Percentiles rank a stretch among this genome's conserved stretches.
Evolutionary conservation across 2,113 vertebrate genomes (phyloP).

Genomic region (Budorcas taxicolor): DNA sequence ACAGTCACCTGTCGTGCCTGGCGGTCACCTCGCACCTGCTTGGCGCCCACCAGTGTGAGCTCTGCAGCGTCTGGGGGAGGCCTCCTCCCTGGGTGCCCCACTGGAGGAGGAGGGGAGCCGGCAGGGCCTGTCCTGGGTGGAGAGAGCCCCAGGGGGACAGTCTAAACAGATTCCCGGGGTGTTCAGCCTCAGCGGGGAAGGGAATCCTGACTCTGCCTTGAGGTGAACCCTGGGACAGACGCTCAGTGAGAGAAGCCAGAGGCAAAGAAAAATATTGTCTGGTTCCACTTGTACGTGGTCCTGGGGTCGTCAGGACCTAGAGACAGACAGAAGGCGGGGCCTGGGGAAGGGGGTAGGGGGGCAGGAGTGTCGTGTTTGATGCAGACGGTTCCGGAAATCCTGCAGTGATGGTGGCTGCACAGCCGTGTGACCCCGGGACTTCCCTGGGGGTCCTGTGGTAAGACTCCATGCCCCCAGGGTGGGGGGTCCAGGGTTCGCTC

Average conservation of each 20-base stretch:
- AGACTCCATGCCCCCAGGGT: not conserved
- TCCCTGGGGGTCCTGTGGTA: not conserved
- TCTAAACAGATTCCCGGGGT: not conserved
- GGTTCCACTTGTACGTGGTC: accelerated
- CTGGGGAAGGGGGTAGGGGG: accelerated
- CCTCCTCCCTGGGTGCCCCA: accelerated
- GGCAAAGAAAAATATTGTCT: accelerated
- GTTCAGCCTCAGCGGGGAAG: not conserved
- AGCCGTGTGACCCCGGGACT: accelerated
- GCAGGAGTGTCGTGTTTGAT: accelerated
- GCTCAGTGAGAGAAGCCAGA: not conserved
- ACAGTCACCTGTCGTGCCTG: accelerated
- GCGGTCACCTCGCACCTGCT: not conserved
- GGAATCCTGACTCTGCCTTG: accelerated
- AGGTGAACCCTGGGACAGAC: not conserved
- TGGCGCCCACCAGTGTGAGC: not conserved
- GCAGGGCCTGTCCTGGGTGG: not conserved
- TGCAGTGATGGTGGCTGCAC: accelerated
- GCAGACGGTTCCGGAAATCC: not conserved
- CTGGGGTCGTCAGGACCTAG: not conserved
- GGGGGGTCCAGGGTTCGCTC: not conserved
- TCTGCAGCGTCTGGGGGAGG: not conserved
- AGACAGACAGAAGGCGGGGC: no score
- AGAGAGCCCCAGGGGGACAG: not conserved
- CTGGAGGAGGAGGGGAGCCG: not conserved